Conservation (phyloP, 1,140 invertebrate species). For the Zaprionus ghesquierei region DNA sequence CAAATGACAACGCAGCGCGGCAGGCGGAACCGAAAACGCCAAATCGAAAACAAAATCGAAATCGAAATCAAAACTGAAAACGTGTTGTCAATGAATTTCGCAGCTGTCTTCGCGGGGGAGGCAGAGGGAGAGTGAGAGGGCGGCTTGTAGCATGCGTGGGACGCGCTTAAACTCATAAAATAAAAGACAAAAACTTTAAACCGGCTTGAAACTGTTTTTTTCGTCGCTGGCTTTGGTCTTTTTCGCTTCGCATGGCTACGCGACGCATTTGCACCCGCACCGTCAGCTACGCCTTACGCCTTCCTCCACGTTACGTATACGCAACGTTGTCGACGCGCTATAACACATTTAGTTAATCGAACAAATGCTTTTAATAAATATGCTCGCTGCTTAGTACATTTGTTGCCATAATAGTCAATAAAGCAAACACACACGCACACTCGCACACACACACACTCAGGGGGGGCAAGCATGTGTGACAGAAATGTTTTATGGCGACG, state of each 20-base stretch:
- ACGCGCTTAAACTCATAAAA: conserved; percentile 14
- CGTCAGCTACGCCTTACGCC: background rate
- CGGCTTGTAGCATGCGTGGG: conserved; percentile 19
- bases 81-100: conserved; percentile 26
- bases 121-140: background rate
- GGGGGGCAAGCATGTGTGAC: background rate
- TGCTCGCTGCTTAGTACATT: conserved; percentile 36
- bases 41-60: conserved; percentile 24
- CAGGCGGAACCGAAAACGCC: conserved; percentile 1
- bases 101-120: background rate
- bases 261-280: conserved; percentile 26
- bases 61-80: conserved; percentile 11
- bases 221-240: background rate
- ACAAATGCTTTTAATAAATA: conserved; percentile 51
- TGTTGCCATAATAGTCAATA: conserved; percentile 48
- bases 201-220: conserved; percentile 22
- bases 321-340: conserved; percentile 38
- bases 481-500: conserved; percentile 42
- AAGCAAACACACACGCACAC: conserved; percentile 19
- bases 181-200: conserved; percentile 12
- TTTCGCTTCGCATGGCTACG: conserved; percentile 8
- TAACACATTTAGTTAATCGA: conserved; percentile 70
- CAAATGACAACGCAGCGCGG: conserved; percentile 15
- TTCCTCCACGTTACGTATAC: conserved; percentile 55
- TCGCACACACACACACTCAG: background rate